Evolutionary conservation across 2,888 invertebrate species (phyloP).

Genomic region (Harpagoxenus sublaevis): DNA sequence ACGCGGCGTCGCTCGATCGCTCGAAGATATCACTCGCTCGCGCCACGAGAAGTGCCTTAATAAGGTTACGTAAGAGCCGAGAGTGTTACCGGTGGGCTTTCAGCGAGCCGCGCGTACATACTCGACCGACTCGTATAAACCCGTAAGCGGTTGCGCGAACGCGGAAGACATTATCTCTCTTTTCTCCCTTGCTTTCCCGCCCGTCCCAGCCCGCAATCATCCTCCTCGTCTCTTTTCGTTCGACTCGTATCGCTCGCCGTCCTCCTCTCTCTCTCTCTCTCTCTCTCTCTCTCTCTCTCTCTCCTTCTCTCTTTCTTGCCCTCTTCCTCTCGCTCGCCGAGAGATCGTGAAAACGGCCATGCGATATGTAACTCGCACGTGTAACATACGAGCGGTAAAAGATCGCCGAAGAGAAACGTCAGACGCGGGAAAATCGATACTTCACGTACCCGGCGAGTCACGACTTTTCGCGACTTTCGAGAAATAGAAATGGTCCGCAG

Average conservation of each 20-base stretch:
- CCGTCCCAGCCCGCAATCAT: slow-evolving; percentile 8
- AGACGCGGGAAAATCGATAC: slow-evolving; percentile 58
- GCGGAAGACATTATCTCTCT: slow-evolving; percentile 80
- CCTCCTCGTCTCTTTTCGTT: slow-evolving; percentile 21
- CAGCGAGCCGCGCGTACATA: slow-evolving; percentile 76
- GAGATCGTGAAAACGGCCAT: slow-evolving; percentile 48
- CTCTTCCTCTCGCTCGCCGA: slow-evolving; percentile 28
- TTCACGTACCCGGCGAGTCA: neutral
- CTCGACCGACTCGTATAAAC: slow-evolving; percentile 73
- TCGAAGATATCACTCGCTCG: slow-evolving; percentile 31
- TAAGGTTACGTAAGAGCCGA: slow-evolving; percentile 80
- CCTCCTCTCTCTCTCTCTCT: slow-evolving; percentile 4
- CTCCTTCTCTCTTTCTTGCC: neutral
- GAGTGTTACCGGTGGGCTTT: slow-evolving; percentile 72
- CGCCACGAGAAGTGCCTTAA: slow-evolving; percentile 74
- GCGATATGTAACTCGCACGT: slow-evolving; percentile 76
- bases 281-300: slow-evolving; percentile 17
- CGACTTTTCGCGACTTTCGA: slow-evolving; percentile 10
- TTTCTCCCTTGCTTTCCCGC: slow-evolving; percentile 48
- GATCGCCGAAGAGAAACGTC: slow-evolving; percentile 52
- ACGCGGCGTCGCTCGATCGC: slow-evolving; percentile 17
- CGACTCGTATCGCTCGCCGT: slow-evolving; percentile 23
- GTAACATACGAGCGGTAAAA: slow-evolving; percentile 57
- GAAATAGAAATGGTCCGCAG: neutral
- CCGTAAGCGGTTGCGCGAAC: slow-evolving; percentile 83